phyloP scores from a whole-genome alignment of 2,888 invertebrate genomes.

The Acanthosepion pharaonis region DNA sequence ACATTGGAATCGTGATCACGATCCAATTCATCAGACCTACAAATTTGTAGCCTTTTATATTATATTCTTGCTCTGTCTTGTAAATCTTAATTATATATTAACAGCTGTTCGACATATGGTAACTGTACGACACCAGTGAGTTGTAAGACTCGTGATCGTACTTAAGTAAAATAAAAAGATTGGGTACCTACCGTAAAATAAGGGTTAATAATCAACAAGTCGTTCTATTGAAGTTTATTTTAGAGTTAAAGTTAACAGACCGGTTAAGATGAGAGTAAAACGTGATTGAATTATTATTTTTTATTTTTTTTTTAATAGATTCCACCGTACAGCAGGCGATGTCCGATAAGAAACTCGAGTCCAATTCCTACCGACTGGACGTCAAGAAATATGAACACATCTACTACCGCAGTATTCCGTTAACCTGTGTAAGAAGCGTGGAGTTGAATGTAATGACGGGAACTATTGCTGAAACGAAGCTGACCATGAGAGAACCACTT shows the following conservation, averaged over 20 bases:
- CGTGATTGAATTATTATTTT: neutral
- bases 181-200: too few relatives aligned
- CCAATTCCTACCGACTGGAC: slow-evolving; percentile 52
- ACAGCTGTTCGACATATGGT: too few relatives aligned
- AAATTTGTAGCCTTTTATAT: too few relatives aligned
- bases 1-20: too few relatives aligned
- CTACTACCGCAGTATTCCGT: slow-evolving; percentile 68
- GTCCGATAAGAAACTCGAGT: neutral
- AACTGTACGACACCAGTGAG: too few relatives aligned
- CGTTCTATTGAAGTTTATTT: too few relatives aligned
- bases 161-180: too few relatives aligned
- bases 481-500: slow-evolving; percentile 56
- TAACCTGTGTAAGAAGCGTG: slow-evolving; percentile 66
- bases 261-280: neutral
- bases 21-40: too few relatives aligned
- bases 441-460: slow-evolving; percentile 65
- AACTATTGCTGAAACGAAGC: slow-evolving; percentile 63
- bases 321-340: neutral
- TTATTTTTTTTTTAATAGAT: neutral
- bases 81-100: too few relatives aligned
- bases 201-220: too few relatives aligned
- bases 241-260: neutral
- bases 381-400: slow-evolving; percentile 64
- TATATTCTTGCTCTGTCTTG: too few relatives aligned
- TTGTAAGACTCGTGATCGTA: too few relatives aligned